phyloP scores from a whole-genome alignment of 1,140 invertebrate species.

The Bradynema listronoti region DNA sequence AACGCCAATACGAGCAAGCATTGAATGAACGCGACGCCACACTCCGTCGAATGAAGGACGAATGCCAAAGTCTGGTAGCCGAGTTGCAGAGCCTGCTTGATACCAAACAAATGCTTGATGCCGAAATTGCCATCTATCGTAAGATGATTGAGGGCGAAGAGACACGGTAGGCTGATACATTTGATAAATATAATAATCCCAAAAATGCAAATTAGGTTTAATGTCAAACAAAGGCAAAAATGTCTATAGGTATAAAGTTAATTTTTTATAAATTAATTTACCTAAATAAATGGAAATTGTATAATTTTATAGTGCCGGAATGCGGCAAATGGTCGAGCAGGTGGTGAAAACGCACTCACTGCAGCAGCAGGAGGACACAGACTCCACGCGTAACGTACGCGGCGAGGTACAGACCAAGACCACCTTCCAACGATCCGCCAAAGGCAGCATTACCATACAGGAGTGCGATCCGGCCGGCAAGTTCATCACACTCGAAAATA shows the following conservation, averaged over 20 bases:
- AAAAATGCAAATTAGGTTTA: no score
- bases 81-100: conserved; percentile 61
- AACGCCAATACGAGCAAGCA: conserved; percentile 57
- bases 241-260: no score
- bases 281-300: no score
- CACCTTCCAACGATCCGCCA: conserved; percentile 59
- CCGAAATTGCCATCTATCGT: conserved; percentile 57
- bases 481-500: conserved; percentile 62
- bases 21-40: conserved; percentile 57
- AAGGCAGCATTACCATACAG: conserved; percentile 59
- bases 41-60: conserved; percentile 56
- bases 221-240: no score
- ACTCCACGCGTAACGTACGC: conserved; percentile 57
- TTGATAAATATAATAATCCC: no score
- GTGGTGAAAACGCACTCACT: conserved; percentile 58
- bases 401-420: conserved; percentile 63
- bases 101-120: conserved; percentile 59
- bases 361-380: conserved; percentile 58
- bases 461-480: conserved; percentile 62
- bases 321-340: conserved; percentile 58
- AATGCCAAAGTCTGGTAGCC: conserved; percentile 56
- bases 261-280: no score
- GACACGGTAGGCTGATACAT: conserved; percentile 42
- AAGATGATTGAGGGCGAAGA: conserved; percentile 57
- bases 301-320: conserved; percentile 47